phyloP scores from a whole-genome alignment of 2,113 vertebrate genomes.

The Nesogale talazaci region DNA sequence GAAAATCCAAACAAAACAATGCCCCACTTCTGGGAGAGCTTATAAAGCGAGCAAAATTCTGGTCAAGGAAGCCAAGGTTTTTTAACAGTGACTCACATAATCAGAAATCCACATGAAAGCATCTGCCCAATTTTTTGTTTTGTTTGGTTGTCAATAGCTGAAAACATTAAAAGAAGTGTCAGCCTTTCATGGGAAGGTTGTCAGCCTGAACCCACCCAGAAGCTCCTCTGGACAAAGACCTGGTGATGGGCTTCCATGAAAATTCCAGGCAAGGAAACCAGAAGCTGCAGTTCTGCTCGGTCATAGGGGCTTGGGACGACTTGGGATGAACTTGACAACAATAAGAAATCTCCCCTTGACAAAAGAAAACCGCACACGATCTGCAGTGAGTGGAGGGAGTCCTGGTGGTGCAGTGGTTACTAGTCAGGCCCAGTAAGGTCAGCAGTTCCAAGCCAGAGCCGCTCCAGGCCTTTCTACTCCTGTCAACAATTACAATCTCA shows the following conservation, averaged over 20 bases:
- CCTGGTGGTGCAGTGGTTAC: too few species aligned
- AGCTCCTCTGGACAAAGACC: background rate
- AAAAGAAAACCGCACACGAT: background rate
- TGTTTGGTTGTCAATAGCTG: background rate
- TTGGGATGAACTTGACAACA: background rate
- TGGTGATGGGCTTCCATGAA: background rate
- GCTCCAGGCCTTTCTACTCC: too few species aligned
- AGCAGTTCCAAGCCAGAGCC: too few species aligned
- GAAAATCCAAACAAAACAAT: background rate
- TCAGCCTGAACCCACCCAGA: background rate
- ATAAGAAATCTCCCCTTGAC: background rate
- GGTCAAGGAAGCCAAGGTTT: constrained; percentile 52
- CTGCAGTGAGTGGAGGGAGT: too few species aligned
- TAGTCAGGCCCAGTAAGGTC: too few species aligned
- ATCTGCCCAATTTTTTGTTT: constrained; percentile 35
- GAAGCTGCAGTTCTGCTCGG: background rate
- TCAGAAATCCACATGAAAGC: constrained; percentile 64
- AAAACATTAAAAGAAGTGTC: background rate
- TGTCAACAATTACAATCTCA: too few species aligned
- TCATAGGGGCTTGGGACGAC: background rate
- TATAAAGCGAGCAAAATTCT: constrained; percentile 55
- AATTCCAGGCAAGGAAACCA: background rate
- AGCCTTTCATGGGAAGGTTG: background rate
- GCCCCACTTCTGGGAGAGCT: constrained; percentile 49
- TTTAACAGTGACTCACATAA: constrained; percentile 62